Percentiles rank a stretch among this genome's conserved stretches.
These are phyloP conservation scores for Pandemis cinnamomeana DNA, from an alignment of 2,888 invertebrate genomes.

Conservation along the genomic window DNA sequence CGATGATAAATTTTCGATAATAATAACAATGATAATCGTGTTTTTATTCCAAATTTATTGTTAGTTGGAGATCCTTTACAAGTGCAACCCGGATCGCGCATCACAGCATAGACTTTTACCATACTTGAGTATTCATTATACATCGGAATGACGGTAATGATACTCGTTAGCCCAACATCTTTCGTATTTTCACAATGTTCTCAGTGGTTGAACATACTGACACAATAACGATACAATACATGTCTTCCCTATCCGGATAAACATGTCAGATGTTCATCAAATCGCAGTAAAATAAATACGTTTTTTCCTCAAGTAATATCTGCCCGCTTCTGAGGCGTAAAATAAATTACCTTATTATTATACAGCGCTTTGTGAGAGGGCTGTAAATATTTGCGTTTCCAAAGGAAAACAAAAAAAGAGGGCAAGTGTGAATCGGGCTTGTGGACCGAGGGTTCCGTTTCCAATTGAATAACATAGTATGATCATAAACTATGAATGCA, in stretches of 20 bases:
- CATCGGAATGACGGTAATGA: neutral
- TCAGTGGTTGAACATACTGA: neutral
- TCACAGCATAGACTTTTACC: no score
- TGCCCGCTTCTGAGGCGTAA: conserved; percentile 16
- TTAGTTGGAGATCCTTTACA: no score
- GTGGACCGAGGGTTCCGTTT: no score
- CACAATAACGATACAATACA: conserved; percentile 11
- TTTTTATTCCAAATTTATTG: no score
- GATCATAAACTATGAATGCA: no score
- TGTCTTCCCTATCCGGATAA: conserved; percentile 19
- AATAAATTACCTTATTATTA: conserved; percentile 31
- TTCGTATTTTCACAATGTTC: neutral
- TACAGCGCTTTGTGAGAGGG: conserved; percentile 25
- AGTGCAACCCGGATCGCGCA: no score
- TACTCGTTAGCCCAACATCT: neutral
- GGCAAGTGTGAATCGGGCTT: no score
- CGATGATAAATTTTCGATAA: no score
- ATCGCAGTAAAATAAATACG: conserved; percentile 24
- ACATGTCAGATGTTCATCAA: conserved; percentile 24
- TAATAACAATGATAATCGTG: no score
- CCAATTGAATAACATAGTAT: no score
- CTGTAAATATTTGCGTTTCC: conserved; percentile 43
- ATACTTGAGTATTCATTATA: no score
- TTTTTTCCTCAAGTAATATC: conserved; percentile 24
- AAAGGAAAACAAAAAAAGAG: conserved; percentile 42